phyloP scores from a whole-genome alignment of 2,797 vertebrate species.

The Onychomys torridus region DNA sequence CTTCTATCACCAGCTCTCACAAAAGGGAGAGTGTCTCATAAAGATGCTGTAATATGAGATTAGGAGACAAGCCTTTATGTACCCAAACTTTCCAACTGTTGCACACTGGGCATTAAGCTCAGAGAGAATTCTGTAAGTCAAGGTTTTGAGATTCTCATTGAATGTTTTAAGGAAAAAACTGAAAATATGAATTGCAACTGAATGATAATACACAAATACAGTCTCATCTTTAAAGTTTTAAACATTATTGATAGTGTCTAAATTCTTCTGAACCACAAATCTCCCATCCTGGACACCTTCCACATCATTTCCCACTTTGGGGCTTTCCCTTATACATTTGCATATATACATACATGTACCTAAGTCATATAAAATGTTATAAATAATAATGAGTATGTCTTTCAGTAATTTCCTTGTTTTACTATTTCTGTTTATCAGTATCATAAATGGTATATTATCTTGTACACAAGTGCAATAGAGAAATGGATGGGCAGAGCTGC shows the following conservation, averaged over 20 bases:
- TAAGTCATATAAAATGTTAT: not conserved
- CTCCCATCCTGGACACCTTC: not conserved
- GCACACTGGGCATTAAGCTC: not conserved
- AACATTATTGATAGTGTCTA: not conserved
- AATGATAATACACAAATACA: not conserved
- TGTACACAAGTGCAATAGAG: not conserved
- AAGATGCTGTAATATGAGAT: not conserved
- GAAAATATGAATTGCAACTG: slow-evolving; percentile 62
- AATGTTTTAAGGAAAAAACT: not conserved
- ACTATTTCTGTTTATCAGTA: not conserved
- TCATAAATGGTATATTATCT: not conserved
- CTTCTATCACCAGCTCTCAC: not conserved
- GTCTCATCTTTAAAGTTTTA: slow-evolving; percentile 22
- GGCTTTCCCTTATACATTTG: not conserved
- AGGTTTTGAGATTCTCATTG: slow-evolving; percentile 14
- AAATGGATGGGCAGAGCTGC: not conserved
- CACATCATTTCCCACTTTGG: not conserved
- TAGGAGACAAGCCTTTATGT: not conserved
- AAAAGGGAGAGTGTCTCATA: not conserved
- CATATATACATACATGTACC: not conserved
- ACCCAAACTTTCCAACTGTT: not conserved
- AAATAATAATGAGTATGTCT: not conserved
- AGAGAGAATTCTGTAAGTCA: slow-evolving; percentile 38
- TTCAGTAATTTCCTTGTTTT: not conserved
- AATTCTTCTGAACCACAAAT: not conserved